A percentile compares a stretch with the other conserved stretches of the same genome.
These are phyloP conservation scores for Albula goreensis DNA, from an alignment of 2,113 vertebrate species.

Conservation along the genomic window DNA sequence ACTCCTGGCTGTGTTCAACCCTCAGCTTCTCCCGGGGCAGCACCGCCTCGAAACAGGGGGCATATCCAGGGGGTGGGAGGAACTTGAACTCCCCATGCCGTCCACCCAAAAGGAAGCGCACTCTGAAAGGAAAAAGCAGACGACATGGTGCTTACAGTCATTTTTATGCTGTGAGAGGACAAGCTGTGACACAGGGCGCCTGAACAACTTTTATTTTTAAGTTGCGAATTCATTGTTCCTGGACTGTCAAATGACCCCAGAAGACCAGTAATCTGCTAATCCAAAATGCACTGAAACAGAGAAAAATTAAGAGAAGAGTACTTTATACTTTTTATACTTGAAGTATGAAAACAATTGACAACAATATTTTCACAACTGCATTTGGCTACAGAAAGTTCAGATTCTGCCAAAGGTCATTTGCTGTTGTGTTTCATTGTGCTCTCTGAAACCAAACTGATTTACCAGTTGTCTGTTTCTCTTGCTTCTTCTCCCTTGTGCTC, in stretches of 20 bases:
- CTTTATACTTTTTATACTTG: not conserved
- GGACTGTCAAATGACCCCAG: not conserved
- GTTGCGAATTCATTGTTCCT: not conserved
- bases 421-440: not conserved
- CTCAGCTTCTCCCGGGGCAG: slow-evolving; percentile 89
- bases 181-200: not conserved
- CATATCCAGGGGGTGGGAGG: slow-evolving; percentile 90
- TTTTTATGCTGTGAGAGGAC: not conserved
- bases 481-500: no score
- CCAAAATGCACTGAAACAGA: not conserved
- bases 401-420: not conserved
- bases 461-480: not conserved
- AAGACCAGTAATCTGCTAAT: not conserved
- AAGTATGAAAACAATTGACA: not conserved
- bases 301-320: not conserved
- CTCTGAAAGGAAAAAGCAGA: slow-evolving; percentile 60
- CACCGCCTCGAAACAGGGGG: slow-evolving; percentile 91
- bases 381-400: not conserved
- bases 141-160: not conserved
- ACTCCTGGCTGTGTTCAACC: slow-evolving; percentile 84
- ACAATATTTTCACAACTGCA: not conserved
- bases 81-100: slow-evolving; percentile 97
- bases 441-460: not conserved
- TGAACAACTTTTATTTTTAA: not conserved
- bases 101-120: slow-evolving; percentile 89